Evolutionary conservation across 1,140 invertebrate genomes (phyloP), one percentile per base, ranked within the genome.

Genomic region (Apocrypta bakeri): DNA sequence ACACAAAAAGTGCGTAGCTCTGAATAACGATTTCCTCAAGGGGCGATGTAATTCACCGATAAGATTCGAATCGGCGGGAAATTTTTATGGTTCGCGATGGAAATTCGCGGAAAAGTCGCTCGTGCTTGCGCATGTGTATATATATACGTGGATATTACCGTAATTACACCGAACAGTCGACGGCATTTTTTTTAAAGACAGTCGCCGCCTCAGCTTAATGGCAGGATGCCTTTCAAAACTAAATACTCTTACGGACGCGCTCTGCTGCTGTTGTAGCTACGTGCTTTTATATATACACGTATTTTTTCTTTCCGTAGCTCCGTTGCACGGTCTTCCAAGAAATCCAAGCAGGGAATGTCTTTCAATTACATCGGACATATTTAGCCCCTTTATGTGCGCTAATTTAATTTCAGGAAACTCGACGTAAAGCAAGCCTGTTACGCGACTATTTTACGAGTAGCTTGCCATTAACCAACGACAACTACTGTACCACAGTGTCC

Each of bases 191-290:
- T n/a, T 56, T 40, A 33, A 69, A 9, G 29, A 29, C 24, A 31
- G 27, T 8, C 4, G 48, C 56, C 31, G 61, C 56, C 29, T 1
- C 7, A 29, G 61, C 61, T 27, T 76, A 76, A 76, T 69, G 42
- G 25, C 80, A 82, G 64, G 80, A 82, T 82, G 73, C 73, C 25
- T 48, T 61, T 73, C 56, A 73, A 79, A 73, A 80, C 66, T 71
- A 71, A 79, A 71, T 56, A 56, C 48, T 37, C 37, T 25, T 27
- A 29, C 29, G 29, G 29, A 27, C 9, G 25, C 25, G 25, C 64
- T 29, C 64, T 9, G 64, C 25, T 27, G 64, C n/a, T n/a, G n/a
- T n/a, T n/a, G n/a, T n/a, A n/a, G n/a, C n/a, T n/a, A n/a, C 25
- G 31, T n/a, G 24, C 27, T 75, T 81, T 75, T 61, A 64, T 25